Base-by-base conservation (phyloP, 2,797 vertebrate species). In the Gymnocypris eckloni region DNA sequence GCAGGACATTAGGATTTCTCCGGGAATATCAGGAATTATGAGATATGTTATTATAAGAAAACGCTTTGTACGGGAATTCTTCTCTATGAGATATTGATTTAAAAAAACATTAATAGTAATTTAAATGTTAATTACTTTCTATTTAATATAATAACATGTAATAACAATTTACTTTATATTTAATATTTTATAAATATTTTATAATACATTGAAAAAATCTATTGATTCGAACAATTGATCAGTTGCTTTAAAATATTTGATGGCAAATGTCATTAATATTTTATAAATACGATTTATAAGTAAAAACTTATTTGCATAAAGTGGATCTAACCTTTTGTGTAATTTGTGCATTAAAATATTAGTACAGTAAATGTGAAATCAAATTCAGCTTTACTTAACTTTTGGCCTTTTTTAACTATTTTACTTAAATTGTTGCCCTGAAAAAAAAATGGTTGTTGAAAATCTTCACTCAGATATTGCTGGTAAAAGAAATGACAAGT, bases 11-110 rank as follows among this genome's bases (percentile, higher is more conserved):
- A 15, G 5, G 25, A 13, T 66, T 33, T 15, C 61, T 66, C 25
- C 1, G 61, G 25, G 61, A 33, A 66, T 66, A 12, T 64, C 61
- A 12, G 37, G 67, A 71, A 71, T n/a, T n/a, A 6, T 71, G 71
- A 43, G n/a, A 73, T 72, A 25, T 72, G n/a, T 72, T 45, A 16
- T 72, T 43, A 70, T 72, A 39, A 67, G 2, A 18, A 72, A 72
- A 8, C 22, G 0, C 41, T 48, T 25, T 15, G 13, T 8, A 41
- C 20, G 22, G 39, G 10, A 33, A 33, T 71, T 70, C 67, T 22
- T 22, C 18, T n/a, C 20, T 20, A 1, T 66, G 6, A 67, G 66
- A 70, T 70, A 10, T 11, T 72, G 6, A 15, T 15, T 1, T 45
- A 25, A 72, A 25, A 25, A 43, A 41, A 25, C 2, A 25, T 25